A percentile compares a stretch with the other conserved stretches of the same genome.
Evolutionary conservation across 2,113 vertebrate genomes (phyloP).

Genomic region (Pomatorhinus ruficollis): DNA sequence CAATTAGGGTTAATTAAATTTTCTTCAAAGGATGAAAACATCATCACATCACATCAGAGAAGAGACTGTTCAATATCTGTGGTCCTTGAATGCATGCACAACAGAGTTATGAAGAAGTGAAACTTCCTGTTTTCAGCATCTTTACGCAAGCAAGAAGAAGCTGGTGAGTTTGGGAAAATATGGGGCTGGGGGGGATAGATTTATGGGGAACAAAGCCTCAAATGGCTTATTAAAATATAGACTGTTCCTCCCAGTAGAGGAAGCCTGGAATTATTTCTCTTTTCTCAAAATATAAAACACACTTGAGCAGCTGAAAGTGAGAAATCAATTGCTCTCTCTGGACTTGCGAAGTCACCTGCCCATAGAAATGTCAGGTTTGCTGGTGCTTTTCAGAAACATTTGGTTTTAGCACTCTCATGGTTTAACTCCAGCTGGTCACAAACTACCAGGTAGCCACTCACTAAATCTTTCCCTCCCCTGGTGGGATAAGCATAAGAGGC

Average conservation of each 20-base stretch:
- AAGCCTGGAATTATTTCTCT: neutral
- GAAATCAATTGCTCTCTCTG: neutral
- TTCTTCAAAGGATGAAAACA: neutral
- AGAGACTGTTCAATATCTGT: neutral
- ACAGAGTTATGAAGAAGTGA: neutral
- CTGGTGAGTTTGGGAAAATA: neutral
- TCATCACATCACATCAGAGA: neutral
- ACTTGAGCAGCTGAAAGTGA: neutral
- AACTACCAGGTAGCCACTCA: neutral
- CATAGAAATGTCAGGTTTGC: neutral
- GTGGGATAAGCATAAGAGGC: neutral
- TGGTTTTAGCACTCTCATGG: slow-evolving; percentile 22
- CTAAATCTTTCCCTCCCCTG: neutral
- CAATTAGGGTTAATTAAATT: neutral
- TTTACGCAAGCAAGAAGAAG: neutral
- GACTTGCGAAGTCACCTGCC: neutral
- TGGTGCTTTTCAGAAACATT: slow-evolving; percentile 47
- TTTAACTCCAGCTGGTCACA: neutral
- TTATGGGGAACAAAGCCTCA: neutral
- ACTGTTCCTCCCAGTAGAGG: neutral
- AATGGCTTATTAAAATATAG: neutral
- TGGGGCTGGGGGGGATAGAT: neutral
- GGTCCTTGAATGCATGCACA: neutral
- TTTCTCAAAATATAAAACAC: neutral
- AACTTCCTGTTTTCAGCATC: neutral